Conservation (phyloP, 2,113 vertebrate genomes). For the Cyprinodon tularosa region DNA sequence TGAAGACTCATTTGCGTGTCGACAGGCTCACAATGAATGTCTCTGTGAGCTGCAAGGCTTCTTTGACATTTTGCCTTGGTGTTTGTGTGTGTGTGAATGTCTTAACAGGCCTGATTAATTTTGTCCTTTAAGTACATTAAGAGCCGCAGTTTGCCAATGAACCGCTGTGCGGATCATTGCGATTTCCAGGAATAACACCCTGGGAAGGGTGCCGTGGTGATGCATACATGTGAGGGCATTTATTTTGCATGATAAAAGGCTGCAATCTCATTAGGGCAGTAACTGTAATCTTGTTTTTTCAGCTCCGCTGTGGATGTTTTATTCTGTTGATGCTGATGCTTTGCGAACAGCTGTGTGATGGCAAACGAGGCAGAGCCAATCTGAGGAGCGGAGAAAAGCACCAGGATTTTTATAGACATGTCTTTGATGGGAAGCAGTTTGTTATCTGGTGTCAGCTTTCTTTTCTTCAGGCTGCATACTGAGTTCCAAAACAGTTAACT, state of each 20-base stretch:
- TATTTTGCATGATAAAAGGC: conserved; percentile 41
- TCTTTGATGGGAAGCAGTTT: conserved; percentile 34
- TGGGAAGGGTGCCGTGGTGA: not conserved
- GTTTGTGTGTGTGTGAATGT: conserved; percentile 15
- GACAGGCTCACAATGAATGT: conserved; percentile 41
- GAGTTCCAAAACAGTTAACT: conserved; percentile 29
- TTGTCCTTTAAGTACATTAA: conserved; percentile 57
- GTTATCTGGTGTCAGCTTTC: conserved; percentile 29
- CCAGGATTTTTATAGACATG: conserved; percentile 20
- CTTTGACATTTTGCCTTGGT: conserved; percentile 34
- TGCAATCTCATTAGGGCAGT: conserved; percentile 46
- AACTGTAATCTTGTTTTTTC: conserved; percentile 36
- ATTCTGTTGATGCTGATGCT: conserved; percentile 13
- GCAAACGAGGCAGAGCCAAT: conserved; percentile 15
- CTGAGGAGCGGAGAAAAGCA: conserved; percentile 19
- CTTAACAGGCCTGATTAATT: conserved; percentile 37
- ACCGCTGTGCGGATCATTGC: conserved; percentile 20
- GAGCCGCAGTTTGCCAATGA: conserved; percentile 17
- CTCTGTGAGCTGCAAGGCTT: conserved; percentile 37
- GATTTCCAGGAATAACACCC: conserved; percentile 4
- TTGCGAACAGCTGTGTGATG: conserved; percentile 23
- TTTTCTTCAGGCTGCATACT: conserved; percentile 7
- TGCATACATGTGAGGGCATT: conserved; percentile 7
- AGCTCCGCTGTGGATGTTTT: conserved; percentile 34
- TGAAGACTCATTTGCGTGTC: conserved; percentile 49